phyloP scores from a whole-genome alignment of 2,113 vertebrate genomes.

The Mirza zaza region DNA sequence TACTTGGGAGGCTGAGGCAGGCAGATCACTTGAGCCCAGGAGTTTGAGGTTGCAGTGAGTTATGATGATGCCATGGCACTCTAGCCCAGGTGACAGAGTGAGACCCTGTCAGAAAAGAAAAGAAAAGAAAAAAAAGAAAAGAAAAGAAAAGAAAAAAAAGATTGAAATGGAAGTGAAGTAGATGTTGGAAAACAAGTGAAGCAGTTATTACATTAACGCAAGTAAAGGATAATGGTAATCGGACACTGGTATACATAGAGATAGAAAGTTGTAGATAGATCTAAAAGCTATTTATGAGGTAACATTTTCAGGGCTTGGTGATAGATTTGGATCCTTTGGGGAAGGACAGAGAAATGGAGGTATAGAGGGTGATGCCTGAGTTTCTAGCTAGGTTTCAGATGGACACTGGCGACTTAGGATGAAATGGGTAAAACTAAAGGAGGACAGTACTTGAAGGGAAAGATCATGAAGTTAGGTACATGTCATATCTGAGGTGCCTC shows the following conservation, averaged over 20 bases:
- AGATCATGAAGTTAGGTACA: not conserved
- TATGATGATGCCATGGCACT: no score
- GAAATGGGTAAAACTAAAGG: not conserved
- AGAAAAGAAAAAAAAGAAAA: no score
- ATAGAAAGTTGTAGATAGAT: not conserved
- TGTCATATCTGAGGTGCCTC: not conserved
- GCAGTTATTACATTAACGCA: not conserved
- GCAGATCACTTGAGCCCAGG: no score
- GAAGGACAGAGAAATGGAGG: not conserved
- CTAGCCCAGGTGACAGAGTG: no score
- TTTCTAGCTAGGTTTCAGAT: not conserved
- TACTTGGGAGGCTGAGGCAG: no score
- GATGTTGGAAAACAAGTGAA: not conserved
- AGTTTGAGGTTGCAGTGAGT: no score
- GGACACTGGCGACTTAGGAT: not conserved
- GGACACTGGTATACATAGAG: not conserved
- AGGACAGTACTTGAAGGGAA: not conserved
- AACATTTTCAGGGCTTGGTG: not conserved
- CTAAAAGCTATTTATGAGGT: not conserved
- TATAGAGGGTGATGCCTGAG: not conserved
- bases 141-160: not conserved
- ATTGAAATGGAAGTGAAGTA: not conserved
- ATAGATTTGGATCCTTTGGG: not conserved
- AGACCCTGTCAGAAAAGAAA: no score
- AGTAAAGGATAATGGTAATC: not conserved